A percentile compares a stretch with the other conserved stretches of the same genome.
phyloP scores from a whole-genome alignment of 2,888 invertebrate species.

The Synanthedon myopaeformis region DNA sequence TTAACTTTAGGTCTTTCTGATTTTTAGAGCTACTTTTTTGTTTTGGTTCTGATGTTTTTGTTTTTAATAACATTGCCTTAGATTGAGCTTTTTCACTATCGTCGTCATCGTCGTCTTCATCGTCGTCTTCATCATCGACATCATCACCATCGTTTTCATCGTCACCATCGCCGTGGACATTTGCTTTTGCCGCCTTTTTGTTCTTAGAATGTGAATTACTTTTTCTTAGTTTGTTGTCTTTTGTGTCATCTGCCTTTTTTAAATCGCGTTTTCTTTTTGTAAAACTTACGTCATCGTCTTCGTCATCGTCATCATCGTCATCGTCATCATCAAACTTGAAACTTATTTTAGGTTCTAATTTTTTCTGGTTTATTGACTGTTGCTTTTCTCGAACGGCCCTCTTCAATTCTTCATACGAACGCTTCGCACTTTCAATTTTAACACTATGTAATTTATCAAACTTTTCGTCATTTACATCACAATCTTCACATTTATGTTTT shows the following conservation, averaged over 20 bases:
- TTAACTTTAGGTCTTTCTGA: background rate
- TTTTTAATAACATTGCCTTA: background rate
- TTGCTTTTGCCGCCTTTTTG: background rate
- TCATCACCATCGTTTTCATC: constrained; percentile 2
- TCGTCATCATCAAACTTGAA: constrained; percentile 10
- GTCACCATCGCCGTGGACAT: background rate
- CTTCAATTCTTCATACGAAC: constrained; percentile 36
- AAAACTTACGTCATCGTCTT: constrained; percentile 9
- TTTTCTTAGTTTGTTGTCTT: background rate
- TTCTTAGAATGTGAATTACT: background rate
- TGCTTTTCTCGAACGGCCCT: constrained; percentile 29
- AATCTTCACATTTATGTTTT: constrained; percentile 50
- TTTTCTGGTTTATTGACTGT: constrained; percentile 1
- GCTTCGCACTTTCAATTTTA: constrained; percentile 49
- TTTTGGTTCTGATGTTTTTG: background rate
- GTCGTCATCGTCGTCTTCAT: background rate
- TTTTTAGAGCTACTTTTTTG: background rate
- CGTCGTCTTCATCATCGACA: constrained; percentile 2
- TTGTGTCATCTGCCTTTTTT: background rate
- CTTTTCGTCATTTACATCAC: constrained; percentile 46
- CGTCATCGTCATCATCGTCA: constrained; percentile 13
- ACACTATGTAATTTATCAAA: constrained; percentile 40
- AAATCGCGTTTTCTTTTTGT: background rate
- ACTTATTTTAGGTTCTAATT: constrained; percentile 2
- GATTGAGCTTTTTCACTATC: background rate